Conservation (phyloP, 2,888 invertebrate species). For the Drosophila phalerata region DNA sequence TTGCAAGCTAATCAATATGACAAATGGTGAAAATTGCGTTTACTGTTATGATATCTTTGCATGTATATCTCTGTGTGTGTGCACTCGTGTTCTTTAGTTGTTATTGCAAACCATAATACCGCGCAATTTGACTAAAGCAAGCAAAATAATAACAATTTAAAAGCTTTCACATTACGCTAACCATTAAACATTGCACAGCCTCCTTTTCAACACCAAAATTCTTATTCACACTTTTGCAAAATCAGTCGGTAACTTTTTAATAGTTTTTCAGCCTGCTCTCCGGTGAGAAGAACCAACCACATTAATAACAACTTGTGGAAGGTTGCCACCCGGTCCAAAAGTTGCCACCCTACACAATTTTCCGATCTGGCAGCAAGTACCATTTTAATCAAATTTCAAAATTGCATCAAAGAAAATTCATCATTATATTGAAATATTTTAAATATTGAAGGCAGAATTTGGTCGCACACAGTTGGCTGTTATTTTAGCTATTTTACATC, state of each 20-base stretch:
- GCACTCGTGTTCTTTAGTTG: slow-evolving; percentile 16
- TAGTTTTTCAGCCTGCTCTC: not conserved
- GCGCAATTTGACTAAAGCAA: slow-evolving; percentile 12
- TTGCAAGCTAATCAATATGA: slow-evolving; percentile 39
- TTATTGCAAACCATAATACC: slow-evolving; percentile 11
- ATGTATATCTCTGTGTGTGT: slow-evolving; percentile 4
- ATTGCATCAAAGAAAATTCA: no score
- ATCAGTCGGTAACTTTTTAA: slow-evolving; percentile 14
- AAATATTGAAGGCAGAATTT: no score
- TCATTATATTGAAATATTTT: no score
- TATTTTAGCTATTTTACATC: no score
- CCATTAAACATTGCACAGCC: slow-evolving; percentile 51
- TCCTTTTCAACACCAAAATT: slow-evolving; percentile 21
- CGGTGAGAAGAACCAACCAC: slow-evolving; percentile 19
- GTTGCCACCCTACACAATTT: no score
- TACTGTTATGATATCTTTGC: slow-evolving; percentile 30
- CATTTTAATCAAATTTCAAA: no score
- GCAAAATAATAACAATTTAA: not conserved
- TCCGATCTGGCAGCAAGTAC: no score
- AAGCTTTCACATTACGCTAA: slow-evolving; percentile 15
- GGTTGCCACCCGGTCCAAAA: no score
- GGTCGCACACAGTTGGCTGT: no score
- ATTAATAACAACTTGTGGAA: slow-evolving; percentile 39
- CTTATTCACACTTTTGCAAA: slow-evolving; percentile 25
- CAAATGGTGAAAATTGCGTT: slow-evolving; percentile 14